These are phyloP conservation scores for Pristis pectinata DNA, from an alignment of 2,797 vertebrate genomes.

Conservation along the genomic window DNA sequence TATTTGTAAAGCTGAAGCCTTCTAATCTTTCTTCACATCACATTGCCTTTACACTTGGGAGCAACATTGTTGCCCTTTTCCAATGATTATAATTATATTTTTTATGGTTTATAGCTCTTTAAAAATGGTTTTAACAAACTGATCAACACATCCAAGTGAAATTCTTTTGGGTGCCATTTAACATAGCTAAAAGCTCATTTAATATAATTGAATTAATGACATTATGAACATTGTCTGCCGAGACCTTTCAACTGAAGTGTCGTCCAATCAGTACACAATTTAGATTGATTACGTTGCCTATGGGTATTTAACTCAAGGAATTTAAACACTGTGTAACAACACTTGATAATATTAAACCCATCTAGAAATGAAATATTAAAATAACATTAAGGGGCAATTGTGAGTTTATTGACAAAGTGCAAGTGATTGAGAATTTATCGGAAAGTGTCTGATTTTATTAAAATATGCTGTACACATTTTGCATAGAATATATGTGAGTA, in stretches of 20 bases:
- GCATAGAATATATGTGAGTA: background rate
- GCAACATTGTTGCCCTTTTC: background rate
- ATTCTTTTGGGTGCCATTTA: background rate
- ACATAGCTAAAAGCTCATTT: background rate
- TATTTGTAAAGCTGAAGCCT: background rate
- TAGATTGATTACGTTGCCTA: background rate
- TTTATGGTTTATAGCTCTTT: background rate
- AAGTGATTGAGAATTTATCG: background rate
- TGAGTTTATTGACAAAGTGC: background rate
- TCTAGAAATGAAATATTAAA: background rate
- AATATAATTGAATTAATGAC: background rate
- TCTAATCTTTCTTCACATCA: background rate
- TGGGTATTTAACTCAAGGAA: conserved; percentile 10
- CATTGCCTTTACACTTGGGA: background rate
- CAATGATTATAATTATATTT: background rate
- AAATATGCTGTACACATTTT: background rate
- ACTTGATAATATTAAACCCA: background rate
- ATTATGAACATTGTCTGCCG: background rate
- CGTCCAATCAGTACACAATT: background rate
- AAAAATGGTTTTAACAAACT: background rate
- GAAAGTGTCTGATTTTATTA: background rate
- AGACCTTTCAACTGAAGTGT: background rate
- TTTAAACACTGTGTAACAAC: background rate
- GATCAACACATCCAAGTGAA: background rate
- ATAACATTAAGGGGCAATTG: conserved; percentile 12